Evolutionary conservation across 1,140 invertebrate species (phyloP).

Genomic region (Orius laevigatus): DNA sequence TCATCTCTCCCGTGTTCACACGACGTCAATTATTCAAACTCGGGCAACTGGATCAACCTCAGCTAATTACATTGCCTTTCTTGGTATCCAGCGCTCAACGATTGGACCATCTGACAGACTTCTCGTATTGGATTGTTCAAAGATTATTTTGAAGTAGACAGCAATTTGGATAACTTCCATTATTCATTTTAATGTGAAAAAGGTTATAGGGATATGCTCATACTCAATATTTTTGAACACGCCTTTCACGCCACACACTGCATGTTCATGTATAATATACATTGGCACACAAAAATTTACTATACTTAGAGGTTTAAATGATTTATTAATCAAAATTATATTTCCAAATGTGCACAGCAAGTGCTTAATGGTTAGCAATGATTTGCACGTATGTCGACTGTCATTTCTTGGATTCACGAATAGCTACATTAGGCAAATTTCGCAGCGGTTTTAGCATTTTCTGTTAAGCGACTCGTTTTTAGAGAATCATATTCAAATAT

Average conservation of each 20-base stretch:
- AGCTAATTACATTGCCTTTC: not conserved
- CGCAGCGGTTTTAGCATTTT: slow-evolving; percentile 31
- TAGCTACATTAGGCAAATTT: slow-evolving; percentile 32
- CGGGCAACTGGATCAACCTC: not conserved
- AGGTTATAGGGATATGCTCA: slow-evolving; percentile 32
- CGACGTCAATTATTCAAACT: not conserved
- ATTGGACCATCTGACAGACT: slow-evolving; percentile 6
- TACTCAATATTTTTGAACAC: slow-evolving; percentile 42
- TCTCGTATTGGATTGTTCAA: slow-evolving; percentile 8
- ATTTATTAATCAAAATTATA: not conserved
- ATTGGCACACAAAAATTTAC: slow-evolving; percentile 30
- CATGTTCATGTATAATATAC: slow-evolving; percentile 34
- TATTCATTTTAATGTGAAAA: slow-evolving; percentile 33
- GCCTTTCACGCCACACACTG: slow-evolving; percentile 38
- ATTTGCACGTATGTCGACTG: slow-evolving; percentile 40
- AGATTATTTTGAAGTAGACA: slow-evolving; percentile 4
- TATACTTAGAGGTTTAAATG: slow-evolving; percentile 29
- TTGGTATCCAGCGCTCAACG: slow-evolving; percentile 12
- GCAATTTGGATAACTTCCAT: slow-evolving; percentile 16
- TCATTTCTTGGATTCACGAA: slow-evolving; percentile 37
- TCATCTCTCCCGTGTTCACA: not conserved
- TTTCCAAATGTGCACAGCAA: slow-evolving; percentile 24
- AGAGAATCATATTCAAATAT: slow-evolving; percentile 31
- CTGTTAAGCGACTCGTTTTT: slow-evolving; percentile 34
- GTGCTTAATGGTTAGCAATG: slow-evolving; percentile 32